Percentiles rank a stretch among this genome's conserved stretches.
Evolutionary conservation across 2,797 vertebrate species (phyloP).

Genomic region (Girardinus metallicus): DNA sequence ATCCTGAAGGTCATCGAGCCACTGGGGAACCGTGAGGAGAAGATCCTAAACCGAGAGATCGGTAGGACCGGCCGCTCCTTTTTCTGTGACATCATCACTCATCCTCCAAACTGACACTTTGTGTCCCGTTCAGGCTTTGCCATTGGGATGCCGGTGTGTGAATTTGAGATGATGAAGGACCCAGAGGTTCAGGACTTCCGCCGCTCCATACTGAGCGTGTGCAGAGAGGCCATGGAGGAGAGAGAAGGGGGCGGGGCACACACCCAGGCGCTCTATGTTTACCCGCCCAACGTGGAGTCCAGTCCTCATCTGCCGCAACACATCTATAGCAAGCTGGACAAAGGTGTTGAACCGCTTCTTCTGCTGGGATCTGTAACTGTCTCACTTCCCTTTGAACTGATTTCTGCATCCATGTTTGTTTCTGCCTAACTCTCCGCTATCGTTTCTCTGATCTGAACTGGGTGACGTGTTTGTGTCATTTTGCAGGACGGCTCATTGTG

Average conservation of each 20-base stretch:
- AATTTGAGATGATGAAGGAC: constrained; percentile 81
- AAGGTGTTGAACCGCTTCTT: constrained; percentile 39
- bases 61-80: constrained; percentile 54
- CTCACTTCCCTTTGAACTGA: background rate
- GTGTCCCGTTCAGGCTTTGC: constrained; percentile 56
- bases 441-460: background rate
- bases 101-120: background rate
- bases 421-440: background rate
- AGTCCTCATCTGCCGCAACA: constrained; percentile 80
- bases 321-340: constrained; percentile 80
- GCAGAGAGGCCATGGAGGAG: constrained; percentile 80
- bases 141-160: constrained; percentile 79
- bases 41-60: constrained; percentile 85
- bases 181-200: constrained; percentile 80
- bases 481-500: constrained; percentile 81
- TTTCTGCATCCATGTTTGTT: background rate
- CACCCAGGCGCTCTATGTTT: constrained; percentile 83
- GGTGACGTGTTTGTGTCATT: background rate
- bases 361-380: background rate
- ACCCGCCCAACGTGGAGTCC: constrained; percentile 84
- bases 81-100: background rate
- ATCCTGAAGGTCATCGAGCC: constrained; percentile 86
- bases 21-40: constrained; percentile 83
- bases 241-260: constrained; percentile 79
- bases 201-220: constrained; percentile 75